Evolutionary conservation across 2,888 invertebrate genomes (phyloP).

Genomic region (Carterocephalus palaemon): DNA sequence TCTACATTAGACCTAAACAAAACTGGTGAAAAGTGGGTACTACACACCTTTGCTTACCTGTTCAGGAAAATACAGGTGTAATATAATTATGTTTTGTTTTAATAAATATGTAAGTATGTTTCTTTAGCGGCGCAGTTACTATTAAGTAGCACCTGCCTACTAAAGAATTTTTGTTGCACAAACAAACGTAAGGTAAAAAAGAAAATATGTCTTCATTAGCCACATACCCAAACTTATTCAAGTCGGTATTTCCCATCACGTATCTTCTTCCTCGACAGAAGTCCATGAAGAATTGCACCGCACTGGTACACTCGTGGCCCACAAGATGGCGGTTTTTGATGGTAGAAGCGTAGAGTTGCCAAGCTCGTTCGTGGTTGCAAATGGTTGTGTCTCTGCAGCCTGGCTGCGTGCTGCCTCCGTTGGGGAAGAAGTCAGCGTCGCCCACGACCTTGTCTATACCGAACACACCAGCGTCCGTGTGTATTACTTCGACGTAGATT

Average conservation of each 20-base stretch:
- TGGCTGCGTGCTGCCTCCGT: slow-evolving; percentile 61
- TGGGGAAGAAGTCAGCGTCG: slow-evolving; percentile 78
- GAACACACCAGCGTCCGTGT: slow-evolving; percentile 45
- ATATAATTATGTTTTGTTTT: too few relatives aligned
- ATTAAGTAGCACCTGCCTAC: too few relatives aligned
- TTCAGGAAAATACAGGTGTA: too few relatives aligned
- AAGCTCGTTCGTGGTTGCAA: slow-evolving; percentile 50
- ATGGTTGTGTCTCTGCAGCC: slow-evolving; percentile 45
- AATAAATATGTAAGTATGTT: too few relatives aligned
- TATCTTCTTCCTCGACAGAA: slow-evolving; percentile 39
- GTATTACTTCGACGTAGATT: slow-evolving; percentile 50
- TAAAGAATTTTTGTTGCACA: too few relatives aligned
- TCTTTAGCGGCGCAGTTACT: too few relatives aligned
- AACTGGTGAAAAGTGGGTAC: too few relatives aligned
- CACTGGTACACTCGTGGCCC: slow-evolving; percentile 38
- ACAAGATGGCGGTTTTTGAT: slow-evolving; percentile 42
- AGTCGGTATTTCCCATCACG: slow-evolving; percentile 45
- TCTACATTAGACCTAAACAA: too few relatives aligned
- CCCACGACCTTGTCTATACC: slow-evolving; percentile 64
- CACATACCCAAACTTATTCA: slow-evolving; percentile 46
- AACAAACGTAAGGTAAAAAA: slow-evolving; percentile 4
- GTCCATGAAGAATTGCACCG: slow-evolving; percentile 37
- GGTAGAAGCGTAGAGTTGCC: slow-evolving; percentile 46
- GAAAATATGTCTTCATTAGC: not conserved
- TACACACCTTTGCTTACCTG: too few relatives aligned